These are phyloP conservation scores for Pollenia amentaria DNA, from an alignment of 2,888 invertebrate species.

Conservation along the genomic window DNA sequence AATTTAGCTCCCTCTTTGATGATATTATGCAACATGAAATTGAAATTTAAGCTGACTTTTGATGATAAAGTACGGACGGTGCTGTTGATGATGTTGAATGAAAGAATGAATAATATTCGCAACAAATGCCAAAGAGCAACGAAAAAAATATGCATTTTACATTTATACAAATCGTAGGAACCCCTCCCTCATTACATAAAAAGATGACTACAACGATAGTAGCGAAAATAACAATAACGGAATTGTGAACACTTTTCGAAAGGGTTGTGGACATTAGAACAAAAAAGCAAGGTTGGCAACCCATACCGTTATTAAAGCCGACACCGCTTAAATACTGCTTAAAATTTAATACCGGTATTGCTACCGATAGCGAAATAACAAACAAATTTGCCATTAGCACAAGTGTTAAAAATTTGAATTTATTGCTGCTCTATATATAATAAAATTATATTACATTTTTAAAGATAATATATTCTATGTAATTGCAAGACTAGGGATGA, in stretches of 20 bases:
- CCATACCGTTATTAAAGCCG: no score
- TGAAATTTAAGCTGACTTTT: conserved; percentile 66
- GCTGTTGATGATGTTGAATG: conserved; percentile 18
- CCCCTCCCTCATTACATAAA: conserved; percentile 13
- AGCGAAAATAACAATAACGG: not conserved
- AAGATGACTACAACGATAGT: conserved; percentile 1
- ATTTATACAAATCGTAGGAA: not conserved
- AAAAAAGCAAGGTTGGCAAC: no score
- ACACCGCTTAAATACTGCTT: no score
- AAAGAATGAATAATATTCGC: conserved; percentile 24
- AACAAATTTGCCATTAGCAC: no score
- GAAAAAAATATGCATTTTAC: conserved; percentile 19
- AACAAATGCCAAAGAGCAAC: conserved; percentile 5
- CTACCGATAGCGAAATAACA: no score
- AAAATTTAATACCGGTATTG: no score
- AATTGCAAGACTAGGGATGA: no score
- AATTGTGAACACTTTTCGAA: not conserved
- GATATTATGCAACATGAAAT: conserved; percentile 49
- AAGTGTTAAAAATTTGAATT: no score
- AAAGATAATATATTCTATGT: no score
- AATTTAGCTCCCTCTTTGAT: not conserved
- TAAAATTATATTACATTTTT: no score
- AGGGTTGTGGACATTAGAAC: no score
- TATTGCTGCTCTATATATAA: no score
- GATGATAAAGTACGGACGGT: not conserved